Evolutionary conservation across 2,888 invertebrate species (phyloP), one percentile per base, ranked within the genome.

Genomic region (Parapristionchus giblindavisi): DNA sequence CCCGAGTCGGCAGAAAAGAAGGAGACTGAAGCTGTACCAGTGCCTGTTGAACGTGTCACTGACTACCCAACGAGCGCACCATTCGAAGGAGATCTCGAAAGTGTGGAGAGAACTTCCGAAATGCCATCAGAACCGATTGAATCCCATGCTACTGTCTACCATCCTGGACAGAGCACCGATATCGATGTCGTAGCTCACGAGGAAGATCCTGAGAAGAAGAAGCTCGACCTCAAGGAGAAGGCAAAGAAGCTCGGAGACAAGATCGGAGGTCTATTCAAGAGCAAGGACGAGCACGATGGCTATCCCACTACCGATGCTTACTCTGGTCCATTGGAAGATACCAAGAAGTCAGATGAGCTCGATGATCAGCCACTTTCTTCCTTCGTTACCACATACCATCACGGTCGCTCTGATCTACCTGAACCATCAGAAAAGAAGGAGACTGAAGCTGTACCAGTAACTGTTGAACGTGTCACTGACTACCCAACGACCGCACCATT

Each of bases 181-280:
- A 14, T n/a, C n/a, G 14, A 36, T 27, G 63, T 5, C 24, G 40
- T 14, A 5, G 14, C 58, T 29, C 58, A 58, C 58, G 58, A 58
- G 29, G 58, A 58, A 17, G 11, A 58, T 29, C 43, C 43, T 40
- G 43, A 63, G 63, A 63, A 63, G 38, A 61, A 21, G 14, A 40
- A 63, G 63, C 36, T 38, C n/a, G 43, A 38, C 38, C 21, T 43
- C 38, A 40, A 32, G 14, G 43, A 63, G 63, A 63, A 38, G 63
- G 43, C 40, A 6, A 63, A 40, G 40, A 40, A 63, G 24, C 11
- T 63, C 27, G 63, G 63, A 17, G 63, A 63, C 63, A 63, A 63
- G 43, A 43, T 63, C n/a, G 63, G 63, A 21, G 63, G 63, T 14
- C 38, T 63, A 6, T 63, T 63, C 63, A 63, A 63, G 63, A 14